phyloP scores from a whole-genome alignment of 1,140 invertebrate species.

The Temnothorax curvispinosus region DNA sequence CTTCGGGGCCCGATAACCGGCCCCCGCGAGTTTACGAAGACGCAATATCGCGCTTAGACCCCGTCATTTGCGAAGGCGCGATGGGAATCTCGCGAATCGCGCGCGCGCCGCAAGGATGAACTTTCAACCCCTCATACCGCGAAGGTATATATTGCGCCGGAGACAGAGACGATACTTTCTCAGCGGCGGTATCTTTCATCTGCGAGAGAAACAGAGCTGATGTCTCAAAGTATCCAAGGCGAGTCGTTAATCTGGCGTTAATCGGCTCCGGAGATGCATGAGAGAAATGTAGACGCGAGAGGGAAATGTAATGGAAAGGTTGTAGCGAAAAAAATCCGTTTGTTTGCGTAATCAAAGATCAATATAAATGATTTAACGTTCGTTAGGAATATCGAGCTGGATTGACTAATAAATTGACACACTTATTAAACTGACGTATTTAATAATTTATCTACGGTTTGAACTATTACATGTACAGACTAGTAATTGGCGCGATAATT shows the following conservation, averaged over 20 bases:
- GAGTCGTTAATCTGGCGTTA: background rate
- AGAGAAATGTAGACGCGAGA: conserved; percentile 10
- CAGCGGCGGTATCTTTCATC: conserved; percentile 23
- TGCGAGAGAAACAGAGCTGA: conserved; percentile 6
- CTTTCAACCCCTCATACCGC: conserved; percentile 39
- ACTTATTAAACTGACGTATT: background rate
- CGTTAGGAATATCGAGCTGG: background rate
- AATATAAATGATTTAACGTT: background rate
- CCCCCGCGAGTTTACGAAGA: background rate
- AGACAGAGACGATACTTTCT: background rate
- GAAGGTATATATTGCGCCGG: background rate
- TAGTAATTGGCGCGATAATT: background rate
- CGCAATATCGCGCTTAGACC: background rate
- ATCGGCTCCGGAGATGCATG: background rate
- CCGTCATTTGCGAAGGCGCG: background rate
- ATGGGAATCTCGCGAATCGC: conserved; percentile 21
- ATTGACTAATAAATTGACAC: background rate
- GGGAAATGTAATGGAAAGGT: background rate
- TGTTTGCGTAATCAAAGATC: conserved; percentile 6
- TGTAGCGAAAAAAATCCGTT: background rate
- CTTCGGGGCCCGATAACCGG: conserved; percentile 47
- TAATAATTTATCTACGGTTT: background rate
- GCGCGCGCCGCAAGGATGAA: background rate
- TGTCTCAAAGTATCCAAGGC: background rate
- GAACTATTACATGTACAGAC: background rate